Evolutionary conservation across 64 coral and sea anemone species (phyloP).

Genomic region (Catalaphyllia jardinei): DNA sequence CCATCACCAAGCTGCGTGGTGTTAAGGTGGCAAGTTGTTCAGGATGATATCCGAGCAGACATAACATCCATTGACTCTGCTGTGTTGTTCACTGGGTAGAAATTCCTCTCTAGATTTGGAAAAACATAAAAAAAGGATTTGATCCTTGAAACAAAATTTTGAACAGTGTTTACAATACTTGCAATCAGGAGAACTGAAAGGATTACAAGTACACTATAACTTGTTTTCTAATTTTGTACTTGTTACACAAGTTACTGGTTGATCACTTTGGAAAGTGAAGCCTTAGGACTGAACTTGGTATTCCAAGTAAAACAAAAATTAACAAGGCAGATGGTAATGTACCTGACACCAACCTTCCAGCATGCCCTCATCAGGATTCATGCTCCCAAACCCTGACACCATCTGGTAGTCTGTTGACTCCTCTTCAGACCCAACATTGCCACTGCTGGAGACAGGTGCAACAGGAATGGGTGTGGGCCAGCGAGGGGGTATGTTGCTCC

Average conservation of each 20-base stretch:
- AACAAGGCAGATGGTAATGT: background rate
- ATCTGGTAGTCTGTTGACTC: slow-evolving; percentile 62
- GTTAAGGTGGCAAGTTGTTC: background rate
- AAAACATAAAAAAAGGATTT: background rate
- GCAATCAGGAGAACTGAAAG: background rate
- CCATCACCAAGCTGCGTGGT: background rate
- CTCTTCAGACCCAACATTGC: slow-evolving; percentile 29
- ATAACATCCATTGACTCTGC: slow-evolving; percentile 31
- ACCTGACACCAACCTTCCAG: slow-evolving; percentile 61
- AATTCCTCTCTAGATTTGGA: slow-evolving; percentile 33
- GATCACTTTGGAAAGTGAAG: too few species aligned
- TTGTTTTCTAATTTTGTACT: too few species aligned
- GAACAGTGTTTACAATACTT: background rate
- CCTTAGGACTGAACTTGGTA: too few species aligned
- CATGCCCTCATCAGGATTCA: slow-evolving; percentile 75
- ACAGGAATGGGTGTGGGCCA: slow-evolving; percentile 65
- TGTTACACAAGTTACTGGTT: too few species aligned
- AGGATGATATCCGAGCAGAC: slow-evolving; percentile 16
- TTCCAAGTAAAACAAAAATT: too few species aligned
- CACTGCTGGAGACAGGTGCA: slow-evolving; percentile 29
- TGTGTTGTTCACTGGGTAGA: slow-evolving; percentile 22
- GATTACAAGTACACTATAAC: too few species aligned
- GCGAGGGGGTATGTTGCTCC: slow-evolving; percentile 41
- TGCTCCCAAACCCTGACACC: slow-evolving; percentile 65
- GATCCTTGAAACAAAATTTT: background rate